Conservation (phyloP, 2,113 vertebrate genomes). For the Cyanoderma ruficeps region DNA sequence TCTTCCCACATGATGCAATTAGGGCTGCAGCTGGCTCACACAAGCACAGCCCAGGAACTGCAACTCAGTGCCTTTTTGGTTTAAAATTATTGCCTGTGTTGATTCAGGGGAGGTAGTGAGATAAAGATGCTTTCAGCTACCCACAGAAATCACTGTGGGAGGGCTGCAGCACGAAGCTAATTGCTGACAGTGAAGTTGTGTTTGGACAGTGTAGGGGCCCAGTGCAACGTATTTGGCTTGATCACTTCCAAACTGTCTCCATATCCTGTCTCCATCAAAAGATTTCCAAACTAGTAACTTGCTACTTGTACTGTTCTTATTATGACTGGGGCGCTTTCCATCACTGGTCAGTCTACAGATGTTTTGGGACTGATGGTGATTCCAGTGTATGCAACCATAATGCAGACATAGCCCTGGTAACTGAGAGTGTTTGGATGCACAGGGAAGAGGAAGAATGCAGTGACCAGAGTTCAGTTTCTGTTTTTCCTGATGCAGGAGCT, state of each 20-base stretch:
- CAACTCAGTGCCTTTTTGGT: neutral
- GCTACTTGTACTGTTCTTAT: neutral
- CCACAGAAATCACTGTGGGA: neutral
- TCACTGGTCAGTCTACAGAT: neutral
- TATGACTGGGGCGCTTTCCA: neutral
- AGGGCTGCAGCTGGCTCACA: constrained; percentile 21
- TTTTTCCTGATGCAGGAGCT: neutral
- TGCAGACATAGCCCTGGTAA: neutral
- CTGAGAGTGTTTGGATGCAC: neutral
- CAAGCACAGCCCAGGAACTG: neutral
- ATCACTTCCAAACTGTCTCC: neutral
- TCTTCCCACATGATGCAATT: constrained; percentile 31
- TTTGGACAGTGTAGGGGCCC: neutral
- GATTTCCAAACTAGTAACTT: neutral
- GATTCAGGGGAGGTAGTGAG: neutral
- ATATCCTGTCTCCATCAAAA: neutral
- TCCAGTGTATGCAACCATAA: neutral
- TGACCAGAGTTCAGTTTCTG: neutral
- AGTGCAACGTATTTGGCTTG: neutral
- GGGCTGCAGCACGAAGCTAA: neutral
- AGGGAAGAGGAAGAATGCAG: neutral
- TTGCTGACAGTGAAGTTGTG: neutral
- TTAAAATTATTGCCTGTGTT: constrained; percentile 28
- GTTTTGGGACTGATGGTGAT: neutral
- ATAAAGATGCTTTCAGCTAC: constrained; percentile 20